Evolutionary conservation across 1,140 invertebrate genomes (phyloP), one percentile per base, ranked within the genome.

Genomic region (Lordiphosa clarofinis): DNA sequence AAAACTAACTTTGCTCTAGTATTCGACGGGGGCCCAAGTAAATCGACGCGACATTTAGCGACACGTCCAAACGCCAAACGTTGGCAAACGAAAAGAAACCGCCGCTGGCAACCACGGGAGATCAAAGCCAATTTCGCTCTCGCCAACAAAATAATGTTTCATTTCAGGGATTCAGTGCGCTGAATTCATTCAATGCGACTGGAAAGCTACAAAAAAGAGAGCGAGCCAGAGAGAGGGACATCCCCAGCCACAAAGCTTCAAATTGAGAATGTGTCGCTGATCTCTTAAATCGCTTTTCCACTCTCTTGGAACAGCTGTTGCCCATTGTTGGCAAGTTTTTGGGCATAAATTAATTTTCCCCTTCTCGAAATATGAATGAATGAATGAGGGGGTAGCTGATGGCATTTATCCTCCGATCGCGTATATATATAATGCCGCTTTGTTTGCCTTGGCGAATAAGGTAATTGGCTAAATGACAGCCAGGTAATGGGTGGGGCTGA

Each of bases 41-140:
- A 54, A 38, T 54, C 49, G 59, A 47, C 53, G 73, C 73, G 57
- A 76, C 76, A 76, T 76, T 58, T 65, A 76, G 72, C 76, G 73
- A 82, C 75, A 82, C 78, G 79, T 84, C 78, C 61, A 84, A 78
- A 71, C 79, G 78, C 79, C 52, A 73, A 84, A 84, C 78, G 78
- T 68, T 84, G 71, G 79, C 73, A 66, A 78, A 70, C 78, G 78
- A 84, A 84, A 84, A 84, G 78, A 84, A 84, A 65, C 57, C 44
- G 21, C 59, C 59, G 50, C 55, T 37, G 47, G 12, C 33, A 53
- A 15, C 33, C 13, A 64, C 31, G 33, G 19, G 50, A 55, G 42
- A 70, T 69, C 56, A 47, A 69, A 70, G 67, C 65, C 48, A 70
- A 70, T 70, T 69, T 35, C 21, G 37, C 62, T 63, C 48, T 71